Base-by-base conservation (phyloP, 2,113 vertebrate genomes). In the Strigops habroptila region DNA sequence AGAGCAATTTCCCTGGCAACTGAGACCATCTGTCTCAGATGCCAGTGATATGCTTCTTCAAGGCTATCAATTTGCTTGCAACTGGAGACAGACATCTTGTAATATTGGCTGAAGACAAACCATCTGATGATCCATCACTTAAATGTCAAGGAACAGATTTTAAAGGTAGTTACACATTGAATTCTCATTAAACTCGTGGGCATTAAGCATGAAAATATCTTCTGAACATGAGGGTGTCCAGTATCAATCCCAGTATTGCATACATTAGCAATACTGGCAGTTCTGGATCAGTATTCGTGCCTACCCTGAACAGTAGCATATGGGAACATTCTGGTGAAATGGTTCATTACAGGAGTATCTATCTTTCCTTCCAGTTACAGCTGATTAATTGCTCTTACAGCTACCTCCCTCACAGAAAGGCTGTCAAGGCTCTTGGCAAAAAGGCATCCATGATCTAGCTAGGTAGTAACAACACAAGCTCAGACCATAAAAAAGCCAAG, bases 221-320 rank as follows among this genome's bases (percentile, higher is more conserved):
- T 70, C 55, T 55, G 77, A 70, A 52, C 19, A 14, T 4, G 13
- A 70, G 11, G 31, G 19, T 16, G 80, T 10, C 67, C 43, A 46
- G 25, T 39, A 46, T 35, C 23, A 55, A 19, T 22, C 21, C 35
- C 35, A 87, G 31, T 18, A 6, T 6, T 23, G 49, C 24, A 55
- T 14, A 19, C 13, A 68, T 71, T 9, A 76, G 27, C 39, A 41
- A 35, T 44, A 49, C 10, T 46, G 28, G 46, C 87, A 73, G 33
- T 35, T 82, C 79, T 68, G 64, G 69, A 9, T 46, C 33, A 30
- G 41, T 31, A 14, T 21, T 77, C 48, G 14, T 48, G 43, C 14
- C 12, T 2, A 1, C 12, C 27, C 70, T 55, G 30, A 44, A 30
- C 1, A 35, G 24, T 0, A 84, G 62, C 23, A 70, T 6, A 3